Base-by-base conservation (phyloP, 2,888 invertebrate genomes). In the Brachyptera risi region DNA sequence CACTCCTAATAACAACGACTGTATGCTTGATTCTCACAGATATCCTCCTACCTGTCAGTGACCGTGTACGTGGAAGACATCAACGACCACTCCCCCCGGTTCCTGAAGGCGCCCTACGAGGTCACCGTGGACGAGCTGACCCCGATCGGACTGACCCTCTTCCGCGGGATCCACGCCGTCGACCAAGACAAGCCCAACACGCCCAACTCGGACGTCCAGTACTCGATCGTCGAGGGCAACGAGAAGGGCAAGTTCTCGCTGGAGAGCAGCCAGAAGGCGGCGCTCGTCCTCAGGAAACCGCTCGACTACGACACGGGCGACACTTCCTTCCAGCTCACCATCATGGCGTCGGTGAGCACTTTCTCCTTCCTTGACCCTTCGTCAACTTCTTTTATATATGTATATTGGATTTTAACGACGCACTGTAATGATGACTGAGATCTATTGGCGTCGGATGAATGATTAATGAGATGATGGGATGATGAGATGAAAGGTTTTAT, bases 11-110 rank as follows among this genome's bases (percentile, higher is more conserved):
- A n/a, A n/a, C n/a, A n/a, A n/a, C n/a, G n/a, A n/a, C n/a, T n/a
- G n/a, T n/a, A n/a, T n/a, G n/a, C n/a, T n/a, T n/a, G n/a, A n/a
- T 31, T 64, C 69, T 73, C 75, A 27, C 77, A 92, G 91, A 87
- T 89, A 70, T 88, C 90, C 59, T 87, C 88, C 56, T 92, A 87
- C 68, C 78, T 92, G 21, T 89, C 90, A 1, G 87, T 92, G 65
- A 92, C 92, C 3, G 90, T 92, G 3, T 92, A 92, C 74, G 88
- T 93, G 4, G 92, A 92, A 74, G 92, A 93, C 71, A 82, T 92
- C 42, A 93, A 93, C 71, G 92, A 92, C 75, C 90, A 92, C 74
- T 80, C 85, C 1, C 92, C 92, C 0, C 78, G 82, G 70, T 92
- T 92, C 73, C 74, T 86, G 50, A 87, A 88, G 64, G 83, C 88